Conservation (phyloP, 53 echinoderm and acorn worm genomes). For the Paracentrotus lividus region DNA sequence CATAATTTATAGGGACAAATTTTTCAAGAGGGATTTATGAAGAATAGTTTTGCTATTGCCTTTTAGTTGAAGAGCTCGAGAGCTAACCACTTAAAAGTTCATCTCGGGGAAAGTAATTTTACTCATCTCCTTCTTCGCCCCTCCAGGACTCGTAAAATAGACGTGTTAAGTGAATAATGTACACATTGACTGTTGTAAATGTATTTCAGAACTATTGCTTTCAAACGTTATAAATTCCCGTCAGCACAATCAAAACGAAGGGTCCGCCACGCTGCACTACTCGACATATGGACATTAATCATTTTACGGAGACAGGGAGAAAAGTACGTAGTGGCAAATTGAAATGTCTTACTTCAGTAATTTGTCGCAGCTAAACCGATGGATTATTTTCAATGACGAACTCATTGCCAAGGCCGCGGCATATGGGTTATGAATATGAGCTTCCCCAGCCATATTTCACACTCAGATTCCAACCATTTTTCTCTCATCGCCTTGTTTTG, state of each 20-base stretch:
- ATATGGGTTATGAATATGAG: slow-evolving; percentile 52
- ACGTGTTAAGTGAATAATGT: slow-evolving; percentile 13
- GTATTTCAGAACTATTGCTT: not conserved
- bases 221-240: slow-evolving; percentile 5
- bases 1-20: too few species aligned
- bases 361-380: slow-evolving; percentile 25
- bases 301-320: slow-evolving; percentile 4
- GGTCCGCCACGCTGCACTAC: not conserved
- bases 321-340: slow-evolving; percentile 36
- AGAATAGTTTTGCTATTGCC: too few species aligned
- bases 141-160: not conserved
- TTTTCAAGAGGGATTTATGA: too few species aligned
- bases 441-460: not conserved
- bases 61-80: too few species aligned
- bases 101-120: not conserved
- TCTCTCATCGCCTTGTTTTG: slow-evolving; percentile 24
- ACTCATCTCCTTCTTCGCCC: not conserved
- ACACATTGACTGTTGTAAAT: slow-evolving; percentile 35
- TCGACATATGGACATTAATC: slow-evolving; percentile 57
- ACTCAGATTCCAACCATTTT: not conserved
- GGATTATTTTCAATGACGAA: slow-evolving; percentile 36
- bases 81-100: slow-evolving; percentile 28
- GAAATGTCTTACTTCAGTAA: slow-evolving; percentile 10
- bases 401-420: slow-evolving; percentile 51
- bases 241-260: not conserved